Conservation (phyloP, 2,113 vertebrate species). For the Perca fluviatilis region DNA sequence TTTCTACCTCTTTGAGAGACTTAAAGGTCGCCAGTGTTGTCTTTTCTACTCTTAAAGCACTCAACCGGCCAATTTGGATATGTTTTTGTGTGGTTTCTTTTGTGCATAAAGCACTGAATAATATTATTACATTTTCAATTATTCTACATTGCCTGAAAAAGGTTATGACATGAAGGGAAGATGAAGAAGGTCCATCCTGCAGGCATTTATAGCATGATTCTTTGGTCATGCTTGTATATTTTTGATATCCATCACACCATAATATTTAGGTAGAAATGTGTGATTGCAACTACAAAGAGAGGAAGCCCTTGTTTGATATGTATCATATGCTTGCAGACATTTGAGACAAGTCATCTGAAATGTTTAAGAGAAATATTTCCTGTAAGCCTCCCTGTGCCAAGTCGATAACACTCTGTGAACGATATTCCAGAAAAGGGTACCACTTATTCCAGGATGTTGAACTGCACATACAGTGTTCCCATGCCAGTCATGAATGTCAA, state of each 20-base stretch:
- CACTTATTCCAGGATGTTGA: slow-evolving; percentile 26
- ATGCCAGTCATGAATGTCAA: slow-evolving; percentile 62
- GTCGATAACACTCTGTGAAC: slow-evolving; percentile 10
- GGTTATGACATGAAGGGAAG: background rate
- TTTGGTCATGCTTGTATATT: background rate
- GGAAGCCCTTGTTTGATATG: slow-evolving; percentile 17
- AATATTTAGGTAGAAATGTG: slow-evolving; percentile 8
- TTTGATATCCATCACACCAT: background rate
- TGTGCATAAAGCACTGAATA: slow-evolving; percentile 14
- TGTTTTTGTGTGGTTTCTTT: slow-evolving; percentile 35
- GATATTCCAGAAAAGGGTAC: slow-evolving; percentile 21
- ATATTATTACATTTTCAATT: slow-evolving; percentile 27
- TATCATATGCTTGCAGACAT: slow-evolving; percentile 7
- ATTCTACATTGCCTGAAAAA: slow-evolving; percentile 37
- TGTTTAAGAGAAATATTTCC: slow-evolving; percentile 54
- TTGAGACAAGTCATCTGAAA: slow-evolving; percentile 39
- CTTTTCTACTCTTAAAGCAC: slow-evolving; percentile 23
- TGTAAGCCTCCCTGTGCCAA: slow-evolving; percentile 27
- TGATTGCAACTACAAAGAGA: background rate
- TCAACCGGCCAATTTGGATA: slow-evolving; percentile 13
- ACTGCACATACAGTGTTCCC: slow-evolving; percentile 49
- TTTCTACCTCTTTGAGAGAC: slow-evolving; percentile 3
- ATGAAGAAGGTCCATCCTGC: slow-evolving; percentile 6
- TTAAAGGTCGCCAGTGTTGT: slow-evolving; percentile 29
- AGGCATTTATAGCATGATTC: slow-evolving; percentile 18